These are phyloP conservation scores for Nothobranchius furzeri DNA, from an alignment of 2,113 vertebrate genomes.

Conservation along the genomic window DNA sequence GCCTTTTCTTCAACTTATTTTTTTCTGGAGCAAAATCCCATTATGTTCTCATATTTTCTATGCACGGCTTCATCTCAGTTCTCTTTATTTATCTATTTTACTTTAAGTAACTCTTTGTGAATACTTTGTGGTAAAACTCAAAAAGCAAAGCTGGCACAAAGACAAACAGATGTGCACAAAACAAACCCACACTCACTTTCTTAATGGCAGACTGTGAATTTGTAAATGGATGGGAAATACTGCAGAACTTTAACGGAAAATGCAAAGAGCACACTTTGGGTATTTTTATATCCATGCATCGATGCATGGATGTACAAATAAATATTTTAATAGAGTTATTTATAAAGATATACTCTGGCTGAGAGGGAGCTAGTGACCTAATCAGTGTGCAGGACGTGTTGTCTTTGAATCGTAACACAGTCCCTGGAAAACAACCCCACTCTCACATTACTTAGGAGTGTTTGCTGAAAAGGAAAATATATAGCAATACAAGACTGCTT, in stretches of 20 bases:
- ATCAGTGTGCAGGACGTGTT: no score
- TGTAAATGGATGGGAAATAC: slow-evolving; percentile 23
- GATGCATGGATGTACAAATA: neutral
- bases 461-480: no score
- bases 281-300: neutral
- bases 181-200: neutral
- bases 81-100: slow-evolving; percentile 19
- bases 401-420: no score
- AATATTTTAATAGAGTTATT: no score
- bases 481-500: no score
- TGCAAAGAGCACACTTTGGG: neutral
- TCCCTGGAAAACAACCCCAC: no score
- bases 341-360: no score
- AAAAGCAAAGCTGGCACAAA: slow-evolving; percentile 13
- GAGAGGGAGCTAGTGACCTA: neutral
- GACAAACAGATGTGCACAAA: slow-evolving; percentile 8
- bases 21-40: slow-evolving; percentile 13
- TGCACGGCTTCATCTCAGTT: slow-evolving; percentile 15
- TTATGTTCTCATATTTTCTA: slow-evolving; percentile 20
- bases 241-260: slow-evolving; percentile 11
- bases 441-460: no score
- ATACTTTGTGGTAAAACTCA: slow-evolving; percentile 15
- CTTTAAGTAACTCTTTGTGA: slow-evolving; percentile 25
- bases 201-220: neutral
- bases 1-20: slow-evolving; percentile 21